Base-by-base conservation (phyloP, 37 sponge, comb jelly and placozoan genomes). In the Crambe crambe region DNA sequence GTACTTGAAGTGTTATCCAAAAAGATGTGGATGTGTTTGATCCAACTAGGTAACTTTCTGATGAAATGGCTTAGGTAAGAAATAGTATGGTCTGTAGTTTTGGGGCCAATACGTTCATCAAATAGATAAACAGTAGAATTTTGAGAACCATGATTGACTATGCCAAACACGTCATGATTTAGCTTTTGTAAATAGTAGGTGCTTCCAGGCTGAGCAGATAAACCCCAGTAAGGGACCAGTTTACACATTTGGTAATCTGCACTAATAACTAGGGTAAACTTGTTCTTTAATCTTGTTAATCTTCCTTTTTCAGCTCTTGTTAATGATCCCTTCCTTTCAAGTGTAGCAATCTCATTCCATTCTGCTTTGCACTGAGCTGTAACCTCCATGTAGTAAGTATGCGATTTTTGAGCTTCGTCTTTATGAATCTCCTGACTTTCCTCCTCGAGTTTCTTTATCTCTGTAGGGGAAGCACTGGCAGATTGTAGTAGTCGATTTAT, bases 211-310 rank as follows among this genome's bases (percentile, higher is more conserved):
- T 85, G 85, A 22, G 68, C 79, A 18, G 73, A 25, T 2, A 20
- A 44, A 15, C 85, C 85, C 85, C 85, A 85, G 41, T 78, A 54
- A 27, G 85, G 85, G 22, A 85, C 54, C 29, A 79, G 32, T 42
- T 85, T 85, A n/a, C 37, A 47, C 68, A 66, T 66, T 44, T 85
- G 85, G 40, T 77, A 85, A 38, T 85, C 86, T 15, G 12, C 6
- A 12, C 10, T 15, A 6, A 47, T 15, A 47, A 47, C 51, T 15
- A 47, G 29, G n/a, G 4, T 60, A 34, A 76, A 76, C 18, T 76
- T 61, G 30, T 59, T 59, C 34, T n/a, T 76, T 40, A 47, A 23
- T 32, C 27, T 12, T 9, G 38, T 37, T 37, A 75, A 58, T 12
- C 18, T 8, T 27, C 15, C 38, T 10, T 3, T 37, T 58, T 75